phyloP scores from a whole-genome alignment of 2,797 vertebrate species.

The Tolypeutes matacus region DNA sequence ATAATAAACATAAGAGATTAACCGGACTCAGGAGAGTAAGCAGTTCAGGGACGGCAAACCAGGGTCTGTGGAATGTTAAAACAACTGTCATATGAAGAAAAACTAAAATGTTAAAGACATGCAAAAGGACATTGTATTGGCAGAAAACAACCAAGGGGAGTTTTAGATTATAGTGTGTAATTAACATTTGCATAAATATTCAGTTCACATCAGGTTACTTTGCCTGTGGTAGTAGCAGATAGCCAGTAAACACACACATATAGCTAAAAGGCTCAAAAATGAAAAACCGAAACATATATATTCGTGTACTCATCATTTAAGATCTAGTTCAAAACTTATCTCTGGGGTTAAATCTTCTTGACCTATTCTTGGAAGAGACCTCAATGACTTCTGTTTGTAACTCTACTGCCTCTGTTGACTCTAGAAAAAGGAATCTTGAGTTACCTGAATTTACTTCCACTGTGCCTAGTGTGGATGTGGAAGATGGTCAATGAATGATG shows the following conservation, averaged over 20 bases:
- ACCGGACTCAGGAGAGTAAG: slow-evolving; percentile 69
- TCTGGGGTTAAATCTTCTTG: not conserved
- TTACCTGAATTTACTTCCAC: not conserved
- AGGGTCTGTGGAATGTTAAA: slow-evolving; percentile 72
- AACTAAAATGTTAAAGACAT: not conserved
- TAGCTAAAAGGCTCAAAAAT: not conserved
- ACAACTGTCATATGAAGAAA: slow-evolving; percentile 57
- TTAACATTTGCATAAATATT: slow-evolving; percentile 64
- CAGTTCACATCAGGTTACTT: not conserved
- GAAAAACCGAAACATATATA: not conserved
- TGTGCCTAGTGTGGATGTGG: not conserved
- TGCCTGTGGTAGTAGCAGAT: not conserved
- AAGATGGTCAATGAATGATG: not conserved
- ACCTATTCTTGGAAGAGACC: not conserved
- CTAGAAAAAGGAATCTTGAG: not conserved
- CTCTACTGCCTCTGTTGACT: not conserved
- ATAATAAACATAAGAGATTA: slow-evolving; percentile 77
- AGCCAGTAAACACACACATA: not conserved
- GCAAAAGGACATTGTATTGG: slow-evolving; percentile 33
- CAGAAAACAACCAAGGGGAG: slow-evolving; percentile 30
- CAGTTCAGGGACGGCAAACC: slow-evolving; percentile 39
- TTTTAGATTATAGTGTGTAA: slow-evolving; percentile 47
- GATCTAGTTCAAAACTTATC: not conserved
- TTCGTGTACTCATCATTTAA: not conserved
- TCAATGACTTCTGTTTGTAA: not conserved